These are phyloP conservation scores for Encarsia formosa DNA, from an alignment of 2,888 invertebrate species.

Conservation along the genomic window DNA sequence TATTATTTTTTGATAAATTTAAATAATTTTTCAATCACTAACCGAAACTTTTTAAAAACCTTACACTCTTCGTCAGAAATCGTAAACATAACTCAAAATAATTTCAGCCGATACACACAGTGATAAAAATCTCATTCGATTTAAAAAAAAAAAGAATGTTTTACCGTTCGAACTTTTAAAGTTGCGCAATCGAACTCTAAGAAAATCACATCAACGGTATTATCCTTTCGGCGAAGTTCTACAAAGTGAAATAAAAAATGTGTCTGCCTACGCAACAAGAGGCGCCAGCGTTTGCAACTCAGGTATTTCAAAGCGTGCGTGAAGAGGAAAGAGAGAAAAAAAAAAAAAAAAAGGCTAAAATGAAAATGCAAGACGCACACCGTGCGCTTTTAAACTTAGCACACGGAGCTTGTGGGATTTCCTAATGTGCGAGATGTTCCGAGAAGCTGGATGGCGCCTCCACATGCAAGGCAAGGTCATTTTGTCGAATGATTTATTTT, in stretches of 20 bases:
- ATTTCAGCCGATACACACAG: too few species aligned
- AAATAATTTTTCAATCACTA: too few species aligned
- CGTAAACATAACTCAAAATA: too few species aligned
- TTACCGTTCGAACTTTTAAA: too few species aligned
- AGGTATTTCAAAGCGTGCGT: constrained; percentile 3
- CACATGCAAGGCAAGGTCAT: too few species aligned
- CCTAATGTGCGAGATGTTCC: constrained; percentile 12
- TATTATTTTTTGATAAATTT: too few species aligned
- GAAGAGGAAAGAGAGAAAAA: neutral
- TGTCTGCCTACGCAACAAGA: neutral
- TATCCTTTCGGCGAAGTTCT: constrained; percentile 20
- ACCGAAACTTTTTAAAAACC: too few species aligned
- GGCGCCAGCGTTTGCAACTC: constrained; percentile 12
- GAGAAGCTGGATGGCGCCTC: too few species aligned
- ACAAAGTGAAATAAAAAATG: neutral
- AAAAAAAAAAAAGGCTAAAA: neutral
- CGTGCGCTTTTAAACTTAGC: constrained; percentile 3
- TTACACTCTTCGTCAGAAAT: too few species aligned
- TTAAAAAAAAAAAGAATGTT: too few species aligned
- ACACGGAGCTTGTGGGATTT: constrained; percentile 8
- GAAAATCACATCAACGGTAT: constrained; percentile 14
- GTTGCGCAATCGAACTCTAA: constrained; percentile 22
- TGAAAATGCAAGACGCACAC: constrained; percentile 8
- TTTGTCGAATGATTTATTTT: too few species aligned
- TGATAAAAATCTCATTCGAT: too few species aligned